phyloP scores from a whole-genome alignment of 2,888 invertebrate species.

The Rhingia campestris region DNA sequence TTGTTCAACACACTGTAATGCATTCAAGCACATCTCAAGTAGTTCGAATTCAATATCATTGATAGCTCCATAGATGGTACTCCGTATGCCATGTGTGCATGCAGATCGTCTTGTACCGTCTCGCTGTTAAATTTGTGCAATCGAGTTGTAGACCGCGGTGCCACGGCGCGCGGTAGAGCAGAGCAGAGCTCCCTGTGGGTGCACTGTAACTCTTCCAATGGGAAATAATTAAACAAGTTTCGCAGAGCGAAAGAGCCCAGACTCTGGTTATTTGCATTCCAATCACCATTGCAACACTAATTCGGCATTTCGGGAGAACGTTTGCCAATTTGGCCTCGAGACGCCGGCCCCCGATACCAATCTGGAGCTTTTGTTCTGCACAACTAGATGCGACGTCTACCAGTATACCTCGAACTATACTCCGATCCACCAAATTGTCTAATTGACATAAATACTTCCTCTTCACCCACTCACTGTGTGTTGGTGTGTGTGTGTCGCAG shows the following conservation, averaged over 20 bases:
- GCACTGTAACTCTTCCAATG: slow-evolving; percentile 22
- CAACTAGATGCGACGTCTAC: slow-evolving; percentile 2
- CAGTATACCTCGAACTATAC: slow-evolving; percentile 6
- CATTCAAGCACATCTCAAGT: neutral
- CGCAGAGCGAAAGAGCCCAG: slow-evolving; percentile 5
- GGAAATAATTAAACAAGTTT: slow-evolving; percentile 58
- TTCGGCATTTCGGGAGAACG: slow-evolving; percentile 43
- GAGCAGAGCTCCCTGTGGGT: neutral
- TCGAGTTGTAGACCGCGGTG: slow-evolving; percentile 36
- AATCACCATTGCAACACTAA: slow-evolving; percentile 56
- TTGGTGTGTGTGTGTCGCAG: neutral
- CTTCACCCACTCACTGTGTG: slow-evolving; percentile 31
- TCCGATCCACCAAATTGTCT: slow-evolving; percentile 56
- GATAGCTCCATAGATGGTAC: slow-evolving; percentile 56
- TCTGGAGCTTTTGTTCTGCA: slow-evolving; percentile 62
- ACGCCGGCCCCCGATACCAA: slow-evolving; percentile 54
- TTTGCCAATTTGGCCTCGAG: slow-evolving; percentile 59
- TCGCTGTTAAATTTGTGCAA: slow-evolving; percentile 14
- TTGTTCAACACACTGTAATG: slow-evolving; percentile 31
- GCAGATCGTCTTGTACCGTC: slow-evolving; percentile 40
- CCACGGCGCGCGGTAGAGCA: neutral
- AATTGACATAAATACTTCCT: slow-evolving; percentile 72
- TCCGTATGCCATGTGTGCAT: slow-evolving; percentile 18
- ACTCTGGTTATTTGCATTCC: slow-evolving; percentile 60
- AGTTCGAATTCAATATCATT: slow-evolving; percentile 56